Base-by-base conservation (phyloP, 2,888 invertebrate genomes). In the Lasiommata megera region DNA sequence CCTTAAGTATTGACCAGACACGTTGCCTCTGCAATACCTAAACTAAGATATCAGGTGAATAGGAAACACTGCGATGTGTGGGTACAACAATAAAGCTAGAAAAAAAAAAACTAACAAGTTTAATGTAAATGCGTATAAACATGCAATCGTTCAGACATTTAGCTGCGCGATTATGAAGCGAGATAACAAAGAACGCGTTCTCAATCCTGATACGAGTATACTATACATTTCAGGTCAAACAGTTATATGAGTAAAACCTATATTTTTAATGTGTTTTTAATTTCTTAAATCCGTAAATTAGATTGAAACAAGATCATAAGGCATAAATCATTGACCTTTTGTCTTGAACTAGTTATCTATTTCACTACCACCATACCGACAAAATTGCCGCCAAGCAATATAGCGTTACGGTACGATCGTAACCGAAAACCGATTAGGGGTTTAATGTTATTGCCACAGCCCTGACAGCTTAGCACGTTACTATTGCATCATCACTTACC, bases 91-190 rank as follows among this genome's bases (percentile, higher is more conserved):
- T 28, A 12, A 7, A 8, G 6, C 16, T 16, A 16, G 38, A 40
- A 40, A 28, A 23, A 29, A n/a, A 46, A 46, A 46, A 29, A n/a
- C n/a, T 1, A 37, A n/a, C 36, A 9, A 29, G 28, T 44, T 29
- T 12, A 29, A 44, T 44, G 8, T 43, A 43, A 44, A 44, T 44
- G n/a, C 23, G 43, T 23, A 23, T 28, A 23, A 43, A 43, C 23
- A 43, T 43, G 17, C 18, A 9, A 1, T 43, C 18, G 12, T 43
- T 23, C 23, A 43, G 17, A 36, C n/a, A n/a, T 6, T 12, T 36
- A 36, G 17, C 23, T 23, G 40, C 17, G 17, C 9, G 40, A 17
- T 17, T 40, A 40, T 11, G 17, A 18, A 18, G 40, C 16, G 16
- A 9, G 17, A 18, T 16, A 18, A 18, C 6, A 41, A 40, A n/a